Base-by-base conservation (phyloP, 2,888 invertebrate genomes). In the Melipona beecheii region DNA sequence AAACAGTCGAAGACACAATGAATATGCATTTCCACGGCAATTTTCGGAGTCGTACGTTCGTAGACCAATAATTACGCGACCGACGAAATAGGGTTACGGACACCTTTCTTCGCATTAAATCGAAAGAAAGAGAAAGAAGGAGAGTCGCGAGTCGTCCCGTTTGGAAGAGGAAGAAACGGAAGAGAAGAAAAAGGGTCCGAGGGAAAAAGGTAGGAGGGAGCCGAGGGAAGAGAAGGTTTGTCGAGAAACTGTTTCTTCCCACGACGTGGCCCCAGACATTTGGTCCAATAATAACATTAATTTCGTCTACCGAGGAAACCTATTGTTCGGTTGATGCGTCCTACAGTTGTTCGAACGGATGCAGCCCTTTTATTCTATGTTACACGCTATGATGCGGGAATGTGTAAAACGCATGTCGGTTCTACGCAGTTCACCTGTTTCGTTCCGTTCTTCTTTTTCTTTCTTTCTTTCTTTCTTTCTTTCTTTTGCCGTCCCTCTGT, bases 201-300 rank as follows among this genome's bases (percentile, higher is more conserved):
- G 56, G 36, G 24, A 58, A 73, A 82, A 83, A 64, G 75, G 79
- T 56, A 85, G 75, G 60, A 68, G 78, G 50, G 69, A 75, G 71
- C 70, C 72, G 89, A 79, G 87, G 88, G 87, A 90, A 87, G 86
- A 84, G 85, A 84, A 86, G 85, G 85, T 58, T 82, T 87, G 90
- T 73, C 81, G 83, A 84, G 88, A 86, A 86, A 83, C 24, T 84
- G 80, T 89, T 84, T 84, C 87, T 94, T 93, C 93, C 94, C 94
- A 93, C 93, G 93, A 90, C 91, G 86, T 89, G 90, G 91, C 89
- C 91, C 91, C 93, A 92, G 93, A 93, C 93, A 94, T 94, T 94
- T 93, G 93, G 93, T 92, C 93, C 93, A 93, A 93, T 94, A 94
- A 94, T 94, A 93, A 94, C 91, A 93, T 93, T 93, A 93, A 94